phyloP scores from a whole-genome alignment of 2,113 vertebrate genomes.

The Chloroceryle aenea region DNA sequence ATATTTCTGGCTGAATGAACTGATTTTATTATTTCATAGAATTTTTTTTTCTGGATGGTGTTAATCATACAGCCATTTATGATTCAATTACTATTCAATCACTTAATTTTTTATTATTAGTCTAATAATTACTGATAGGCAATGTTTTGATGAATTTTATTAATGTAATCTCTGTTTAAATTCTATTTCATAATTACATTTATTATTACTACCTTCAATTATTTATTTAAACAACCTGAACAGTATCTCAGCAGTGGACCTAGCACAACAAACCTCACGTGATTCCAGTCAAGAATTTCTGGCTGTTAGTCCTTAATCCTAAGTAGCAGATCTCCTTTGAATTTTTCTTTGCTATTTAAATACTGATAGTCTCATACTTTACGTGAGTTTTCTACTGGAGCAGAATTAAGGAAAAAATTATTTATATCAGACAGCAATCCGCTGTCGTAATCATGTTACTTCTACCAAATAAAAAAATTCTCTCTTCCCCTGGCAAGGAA shows the following conservation, averaged over 20 bases:
- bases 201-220: background rate
- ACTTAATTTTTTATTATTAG: background rate
- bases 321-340: background rate
- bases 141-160: background rate
- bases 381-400: background rate
- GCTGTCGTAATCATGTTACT: rapidly evolving
- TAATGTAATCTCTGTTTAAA: background rate
- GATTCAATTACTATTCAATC: background rate
- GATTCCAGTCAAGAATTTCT: background rate
- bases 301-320: background rate
- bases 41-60: background rate
- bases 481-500: background rate
- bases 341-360: slow-evolving; percentile 6
- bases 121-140: background rate
- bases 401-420: background rate
- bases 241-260: background rate
- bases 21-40: background rate
- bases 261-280: background rate
- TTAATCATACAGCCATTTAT: background rate
- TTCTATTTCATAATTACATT: background rate
- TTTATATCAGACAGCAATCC: background rate
- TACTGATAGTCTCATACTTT: background rate
- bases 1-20: background rate
- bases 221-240: background rate
- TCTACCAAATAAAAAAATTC: background rate